Evolutionary conservation across 2,797 vertebrate species (phyloP), one percentile per base, ranked within the genome.

Genomic region (Sebastes vulpes): DNA sequence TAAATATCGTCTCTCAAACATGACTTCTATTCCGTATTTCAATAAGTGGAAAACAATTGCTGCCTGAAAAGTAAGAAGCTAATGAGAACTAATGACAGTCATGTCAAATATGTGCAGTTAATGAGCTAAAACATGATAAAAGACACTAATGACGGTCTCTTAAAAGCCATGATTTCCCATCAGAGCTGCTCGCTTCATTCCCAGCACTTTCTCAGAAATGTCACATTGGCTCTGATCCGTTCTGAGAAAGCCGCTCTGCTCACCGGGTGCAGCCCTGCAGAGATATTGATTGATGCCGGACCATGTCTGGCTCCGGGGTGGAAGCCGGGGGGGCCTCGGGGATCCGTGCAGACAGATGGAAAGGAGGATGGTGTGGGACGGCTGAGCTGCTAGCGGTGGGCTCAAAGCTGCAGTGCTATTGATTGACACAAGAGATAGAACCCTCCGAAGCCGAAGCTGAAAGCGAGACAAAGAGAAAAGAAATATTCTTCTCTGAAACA

Each of bases 371-470:
- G 65, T 8, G 71, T 35, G 78, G 79, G 87, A 87, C 76, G 2
- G 2, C 29, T 26, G 79, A 48, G 78, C 50, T 72, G 72, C 71
- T 46, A 20, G 64, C 6, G 80, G 75, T 77, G 82, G 82, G 63
- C 85, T 82, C 28, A 29, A 53, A 69, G 73, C 88, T 83, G 89
- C 82, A 90, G 75, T 16, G 57, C 9, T 87, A 92, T 90, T 79
- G 92, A 93, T 91, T 66, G 81, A 87, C 82, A 90, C 25, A 1
- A 58, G 75, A 91, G 89, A 87, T 31, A 87, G 31, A 4, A 20
- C 38, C 1, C 6, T 28, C 32, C 0, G 8, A 72, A 76, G 60
- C 68, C 6, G 29, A 8, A 79, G 77, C 75, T 65, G 75, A 81
- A 18, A 65, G 56, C 38, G 1, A 84, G 70, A 82, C 76, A 52